These are phyloP conservation scores for Hycleus phaleratus DNA, from an alignment of 1,140 invertebrate species.

Conservation along the genomic window DNA sequence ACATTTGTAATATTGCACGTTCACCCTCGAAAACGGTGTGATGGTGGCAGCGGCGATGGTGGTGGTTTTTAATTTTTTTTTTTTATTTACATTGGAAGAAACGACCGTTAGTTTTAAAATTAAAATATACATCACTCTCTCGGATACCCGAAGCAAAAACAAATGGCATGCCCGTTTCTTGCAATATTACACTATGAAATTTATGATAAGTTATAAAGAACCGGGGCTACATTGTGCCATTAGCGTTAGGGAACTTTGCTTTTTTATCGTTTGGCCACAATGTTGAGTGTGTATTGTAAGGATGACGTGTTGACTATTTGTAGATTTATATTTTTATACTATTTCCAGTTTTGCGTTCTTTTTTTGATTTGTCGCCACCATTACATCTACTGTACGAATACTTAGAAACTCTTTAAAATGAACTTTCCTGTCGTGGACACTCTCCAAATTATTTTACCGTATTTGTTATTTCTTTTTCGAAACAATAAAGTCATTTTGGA, in stretches of 20 bases:
- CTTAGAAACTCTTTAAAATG: conserved; percentile 5
- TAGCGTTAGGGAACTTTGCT: conserved; percentile 23
- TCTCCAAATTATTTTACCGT: neutral
- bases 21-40: neutral
- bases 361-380: too few relatives aligned
- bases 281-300: conserved; percentile 21
- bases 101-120: conserved; percentile 33
- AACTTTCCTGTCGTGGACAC: neutral
- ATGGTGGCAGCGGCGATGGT: neutral
- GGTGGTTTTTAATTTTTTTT: conserved; percentile 2
- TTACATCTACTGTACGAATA: neutral
- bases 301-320: conserved; percentile 23
- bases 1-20: conserved; percentile 22
- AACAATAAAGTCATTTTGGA: too few relatives aligned
- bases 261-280: conserved; percentile 23
- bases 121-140: conserved; percentile 35
- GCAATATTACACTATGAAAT: conserved; percentile 35
- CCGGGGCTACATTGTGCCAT: conserved; percentile 21
- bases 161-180: conserved; percentile 31
- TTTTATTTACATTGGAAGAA: conserved; percentile 28
- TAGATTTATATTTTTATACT: conserved; percentile 20
- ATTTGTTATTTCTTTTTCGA: neutral
- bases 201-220: conserved; percentile 34
- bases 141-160: conserved; percentile 33
- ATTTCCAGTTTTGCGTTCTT: too few relatives aligned